Evolutionary conservation across 2,113 vertebrate genomes (phyloP).

Genomic region (Paratilapia polleni): DNA sequence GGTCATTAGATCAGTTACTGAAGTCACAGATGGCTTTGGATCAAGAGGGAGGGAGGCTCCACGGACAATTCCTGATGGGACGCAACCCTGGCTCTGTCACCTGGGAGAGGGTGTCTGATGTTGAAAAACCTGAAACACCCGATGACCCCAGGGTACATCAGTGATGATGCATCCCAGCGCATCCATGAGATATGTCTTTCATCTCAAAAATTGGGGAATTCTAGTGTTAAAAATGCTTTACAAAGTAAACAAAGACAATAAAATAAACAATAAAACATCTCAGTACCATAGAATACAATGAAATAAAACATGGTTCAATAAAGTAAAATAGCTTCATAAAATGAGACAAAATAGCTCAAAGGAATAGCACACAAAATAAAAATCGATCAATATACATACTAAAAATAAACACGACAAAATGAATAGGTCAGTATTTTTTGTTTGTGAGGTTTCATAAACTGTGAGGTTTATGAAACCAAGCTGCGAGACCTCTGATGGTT

Average conservation of each 20-base stretch:
- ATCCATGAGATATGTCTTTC: not conserved
- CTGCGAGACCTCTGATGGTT: not conserved
- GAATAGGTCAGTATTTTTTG: not conserved
- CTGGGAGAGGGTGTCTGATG: too few relatives aligned
- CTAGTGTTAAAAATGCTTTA: not conserved
- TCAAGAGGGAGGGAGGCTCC: not conserved
- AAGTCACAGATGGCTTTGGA: not conserved
- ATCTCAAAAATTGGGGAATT: not conserved
- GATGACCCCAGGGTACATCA: not conserved
- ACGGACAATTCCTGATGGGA: not conserved
- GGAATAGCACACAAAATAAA: not conserved
- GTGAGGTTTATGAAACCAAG: not conserved
- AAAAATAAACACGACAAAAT: not conserved
- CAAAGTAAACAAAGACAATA: too few relatives aligned
- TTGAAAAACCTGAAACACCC: not conserved
- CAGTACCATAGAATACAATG: too few relatives aligned
- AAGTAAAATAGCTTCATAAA: not conserved
- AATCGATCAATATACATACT: not conserved
- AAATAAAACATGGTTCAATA: not conserved
- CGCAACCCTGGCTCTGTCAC: too few relatives aligned
- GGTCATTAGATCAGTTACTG: not conserved
- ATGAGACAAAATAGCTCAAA: fast-evolving
- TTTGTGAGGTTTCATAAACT: not conserved
- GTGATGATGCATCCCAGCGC: not conserved
- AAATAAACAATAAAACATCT: too few relatives aligned